These are phyloP conservation scores for Acanthurus lineatus DNA, from an alignment of 2,797 vertebrate species.

Conservation along the genomic window DNA sequence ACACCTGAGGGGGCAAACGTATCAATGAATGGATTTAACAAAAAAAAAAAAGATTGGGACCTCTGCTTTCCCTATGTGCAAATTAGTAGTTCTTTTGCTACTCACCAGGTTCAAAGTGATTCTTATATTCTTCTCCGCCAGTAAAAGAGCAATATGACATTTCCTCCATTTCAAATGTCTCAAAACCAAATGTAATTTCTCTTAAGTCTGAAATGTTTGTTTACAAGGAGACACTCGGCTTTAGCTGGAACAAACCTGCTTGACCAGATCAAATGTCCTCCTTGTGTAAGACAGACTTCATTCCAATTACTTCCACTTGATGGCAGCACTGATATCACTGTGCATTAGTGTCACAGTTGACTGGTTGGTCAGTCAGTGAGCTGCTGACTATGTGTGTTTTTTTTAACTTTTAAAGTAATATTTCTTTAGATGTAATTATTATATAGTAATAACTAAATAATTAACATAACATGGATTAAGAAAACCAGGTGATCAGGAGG, in stretches of 20 bases:
- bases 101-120: slow-evolving; percentile 88
- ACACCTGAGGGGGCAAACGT: slow-evolving; percentile 73
- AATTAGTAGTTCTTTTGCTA: background rate
- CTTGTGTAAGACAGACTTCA: slow-evolving; percentile 34
- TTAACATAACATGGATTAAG: background rate
- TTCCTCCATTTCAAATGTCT: slow-evolving; percentile 54
- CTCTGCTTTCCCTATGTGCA: too few species aligned
- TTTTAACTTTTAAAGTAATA: background rate
- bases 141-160: slow-evolving; percentile 89
- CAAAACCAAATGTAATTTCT: background rate
- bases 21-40: background rate
- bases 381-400: background rate
- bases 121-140: slow-evolving; percentile 84
- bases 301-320: slow-evolving; percentile 55
- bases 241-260: slow-evolving; percentile 26
- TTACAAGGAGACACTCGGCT: slow-evolving; percentile 16
- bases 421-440: too few species aligned
- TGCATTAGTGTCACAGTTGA: background rate
- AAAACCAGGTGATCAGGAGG: background rate
- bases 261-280: slow-evolving; percentile 36
- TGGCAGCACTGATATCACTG: slow-evolving; percentile 45
- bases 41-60: too few species aligned
- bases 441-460: background rate
- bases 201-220: background rate
- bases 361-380: background rate